Base-by-base conservation (phyloP, 2,797 vertebrate species). In the Champsocephalus gunnari region DNA sequence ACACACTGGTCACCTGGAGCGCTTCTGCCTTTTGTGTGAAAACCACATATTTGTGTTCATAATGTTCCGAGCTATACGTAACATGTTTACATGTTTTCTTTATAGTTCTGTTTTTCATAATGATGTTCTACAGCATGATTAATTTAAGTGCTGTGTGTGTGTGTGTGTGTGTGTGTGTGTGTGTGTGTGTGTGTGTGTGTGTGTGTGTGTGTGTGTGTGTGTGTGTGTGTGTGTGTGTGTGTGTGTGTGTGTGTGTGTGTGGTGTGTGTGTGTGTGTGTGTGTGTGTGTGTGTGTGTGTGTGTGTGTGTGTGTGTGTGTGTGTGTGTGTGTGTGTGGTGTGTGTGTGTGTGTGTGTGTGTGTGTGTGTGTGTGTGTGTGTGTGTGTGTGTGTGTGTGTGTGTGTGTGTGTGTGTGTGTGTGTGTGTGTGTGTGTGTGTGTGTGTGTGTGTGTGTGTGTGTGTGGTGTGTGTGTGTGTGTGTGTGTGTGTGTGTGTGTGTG, bases 191-290 rank as follows among this genome's bases (percentile, higher is more conserved):
- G 45, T 24, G 24, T 24, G 24, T 24, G 24, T 24, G 24, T 24
- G 2, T 24, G 2, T 24, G 24, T 24, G 24, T 79, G 21, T 80
- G 47, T 85, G 75, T 80, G 38, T 73, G 50, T 64, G 11, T 70
- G 34, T 91, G 47, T n/a, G 19, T 79, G 21, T 61, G 45, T 87
- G 77, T 80, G 38, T 73, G 50, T 63, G 11, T 70, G 34, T 91
- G 45, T 24, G 24, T 24, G 24, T 24, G 24, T 24, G 24, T 24
- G 2, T 24, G 2, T 24, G 24, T 24, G 24, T 79, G 21, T 80
- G n/a, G 47, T 85, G 75, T 80, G 38, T 73, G 50, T 64, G 11
- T 70, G 34, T 91, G 47, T n/a, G 19, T 79, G 21, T 61, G 45
- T 87, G 77, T 80, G 38, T 73, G 50, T 63, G 11, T 70, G 34